Evolutionary conservation across 2,888 invertebrate genomes (phyloP).

Genomic region (Cistogaster globosa): DNA sequence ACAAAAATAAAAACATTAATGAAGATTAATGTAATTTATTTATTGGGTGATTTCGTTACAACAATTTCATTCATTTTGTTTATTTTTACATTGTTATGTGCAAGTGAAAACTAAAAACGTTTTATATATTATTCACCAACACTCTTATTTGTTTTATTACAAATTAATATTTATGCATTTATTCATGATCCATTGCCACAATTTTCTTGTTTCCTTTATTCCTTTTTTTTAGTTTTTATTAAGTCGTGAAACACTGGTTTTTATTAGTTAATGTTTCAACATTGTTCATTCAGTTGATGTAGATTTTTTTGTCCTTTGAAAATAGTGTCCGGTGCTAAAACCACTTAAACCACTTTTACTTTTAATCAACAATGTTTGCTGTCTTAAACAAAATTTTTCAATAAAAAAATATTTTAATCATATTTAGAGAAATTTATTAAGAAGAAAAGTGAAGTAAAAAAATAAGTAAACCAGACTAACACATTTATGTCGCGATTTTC

Average conservation of each 20-base stretch:
- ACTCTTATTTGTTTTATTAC: not conserved
- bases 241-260: not conserved
- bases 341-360: constrained; percentile 68
- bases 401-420: constrained; percentile 35
- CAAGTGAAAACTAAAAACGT: too few species aligned
- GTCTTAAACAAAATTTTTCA: too few species aligned
- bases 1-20: too few species aligned
- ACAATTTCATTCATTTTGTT: too few species aligned
- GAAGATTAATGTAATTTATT: too few species aligned
- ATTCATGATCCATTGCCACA: constrained; percentile 51
- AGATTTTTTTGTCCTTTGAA: constrained; percentile 4
- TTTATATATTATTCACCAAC: too few species aligned
- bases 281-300: constrained; percentile 10
- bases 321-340: constrained; percentile 22
- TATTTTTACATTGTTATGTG: too few species aligned
- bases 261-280: not conserved
- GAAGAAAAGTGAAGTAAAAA: constrained; percentile 14
- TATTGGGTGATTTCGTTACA: too few species aligned
- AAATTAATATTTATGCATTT: too few species aligned
- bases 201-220: not conserved
- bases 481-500: constrained; percentile 11
- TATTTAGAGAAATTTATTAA: constrained; percentile 31
- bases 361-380: constrained; percentile 39
- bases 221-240: not conserved
- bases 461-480: not conserved